Evolutionary conservation across 1,140 invertebrate genomes (phyloP).

Genomic region (Aphaenogaster ashmeadi): DNA sequence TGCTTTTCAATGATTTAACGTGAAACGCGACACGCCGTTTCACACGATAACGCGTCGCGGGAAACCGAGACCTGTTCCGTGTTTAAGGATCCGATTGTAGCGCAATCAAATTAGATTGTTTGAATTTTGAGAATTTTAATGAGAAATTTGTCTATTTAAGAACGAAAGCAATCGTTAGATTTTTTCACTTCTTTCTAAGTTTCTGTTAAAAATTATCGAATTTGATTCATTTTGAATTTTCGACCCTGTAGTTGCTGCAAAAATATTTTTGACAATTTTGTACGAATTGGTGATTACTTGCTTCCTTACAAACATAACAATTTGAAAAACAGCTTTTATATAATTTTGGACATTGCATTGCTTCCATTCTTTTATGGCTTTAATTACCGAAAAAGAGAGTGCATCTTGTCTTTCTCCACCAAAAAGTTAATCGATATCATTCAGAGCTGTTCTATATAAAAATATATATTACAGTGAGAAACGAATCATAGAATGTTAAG

Average conservation of each 20-base stretch:
- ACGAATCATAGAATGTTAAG: neutral
- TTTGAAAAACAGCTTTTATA: neutral
- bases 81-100: neutral
- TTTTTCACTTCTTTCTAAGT: neutral
- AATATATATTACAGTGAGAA: slow-evolving; percentile 1
- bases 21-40: slow-evolving; percentile 1
- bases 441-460: neutral
- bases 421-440: neutral
- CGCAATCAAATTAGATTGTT: neutral
- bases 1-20: slow-evolving; percentile 52
- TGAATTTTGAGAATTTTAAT: neutral
- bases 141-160: neutral
- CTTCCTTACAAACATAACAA: neutral
- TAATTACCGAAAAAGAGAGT: neutral
- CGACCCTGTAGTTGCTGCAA: neutral
- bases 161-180: neutral
- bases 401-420: neutral
- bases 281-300: neutral
- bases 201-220: neutral
- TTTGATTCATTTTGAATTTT: neutral
- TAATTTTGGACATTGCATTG: neutral
- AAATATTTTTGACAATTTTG: neutral
- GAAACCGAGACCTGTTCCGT: neutral
- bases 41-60: slow-evolving; percentile 12
- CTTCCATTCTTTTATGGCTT: neutral